Base-by-base conservation (phyloP, 2,888 invertebrate species). In the Chloroclystis v-ata region DNA sequence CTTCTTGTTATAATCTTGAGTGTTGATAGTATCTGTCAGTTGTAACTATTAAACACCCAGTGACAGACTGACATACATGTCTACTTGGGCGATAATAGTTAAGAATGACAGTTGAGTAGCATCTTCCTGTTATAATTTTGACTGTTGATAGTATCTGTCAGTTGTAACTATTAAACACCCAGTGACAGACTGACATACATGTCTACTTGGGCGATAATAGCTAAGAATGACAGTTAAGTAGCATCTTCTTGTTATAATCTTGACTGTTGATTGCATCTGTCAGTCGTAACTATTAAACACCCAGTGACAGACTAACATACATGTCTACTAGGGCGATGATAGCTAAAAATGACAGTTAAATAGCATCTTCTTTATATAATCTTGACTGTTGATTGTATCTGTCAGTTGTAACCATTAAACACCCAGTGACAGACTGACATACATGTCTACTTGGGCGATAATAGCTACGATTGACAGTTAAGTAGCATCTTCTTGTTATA, bases 381-480 rank as follows among this genome's bases (percentile, higher is more conserved):
- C 9, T n/a, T 11, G 10, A 12, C 10, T n/a, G 64, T 60, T 65
- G 66, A 59, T 61, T 63, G 56, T 57, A 54, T 50, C 14, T 37
- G 14, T 30, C 38, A 38, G 14, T 26, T 37, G 8, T 25, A 45
- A 45, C 33, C 46, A 47, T 49, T 37, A 52, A 35, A 45, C 43
- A 42, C 51, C 56, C 53, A 56, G 57, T 54, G 54, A 53, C 53
- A 57, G 51, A 54, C 29, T 45, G 29, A 47, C 42, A 32, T n/a
- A 32, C 32, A 32, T 14, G 32, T 11, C 30, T 3, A 30, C 12
- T 29, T 1, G 11, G 8, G 4, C 11, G 6, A 4, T 12, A 6
- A 28, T 28, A n/a, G 10, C 13, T 29, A 61, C n/a, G n/a, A n/a
- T n/a, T n/a, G n/a, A n/a, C n/a, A n/a, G n/a, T n/a, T n/a, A n/a